Percentiles rank a stretch among this genome's conserved stretches.
phyloP scores from a whole-genome alignment of 2,797 vertebrate genomes.

The Phataginus tetradactyla region DNA sequence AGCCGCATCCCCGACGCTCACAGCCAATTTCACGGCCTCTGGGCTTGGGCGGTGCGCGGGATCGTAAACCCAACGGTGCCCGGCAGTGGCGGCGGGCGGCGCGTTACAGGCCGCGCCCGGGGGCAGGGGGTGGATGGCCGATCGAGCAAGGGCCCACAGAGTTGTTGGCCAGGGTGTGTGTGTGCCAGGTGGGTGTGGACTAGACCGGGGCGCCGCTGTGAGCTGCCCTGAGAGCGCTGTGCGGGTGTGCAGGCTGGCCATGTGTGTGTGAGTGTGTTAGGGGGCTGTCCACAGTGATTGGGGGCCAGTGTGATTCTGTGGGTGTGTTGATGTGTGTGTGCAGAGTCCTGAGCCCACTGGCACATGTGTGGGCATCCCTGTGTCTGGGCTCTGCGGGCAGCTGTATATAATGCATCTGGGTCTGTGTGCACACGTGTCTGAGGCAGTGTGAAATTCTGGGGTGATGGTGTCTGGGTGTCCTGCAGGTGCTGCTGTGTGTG shows the following conservation, averaged over 20 bases:
- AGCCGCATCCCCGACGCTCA: conserved; percentile 67
- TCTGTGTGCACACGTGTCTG: not conserved
- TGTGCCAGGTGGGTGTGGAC: not conserved
- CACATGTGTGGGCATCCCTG: not conserved
- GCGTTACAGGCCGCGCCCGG: not conserved
- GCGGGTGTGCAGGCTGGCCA: not conserved
- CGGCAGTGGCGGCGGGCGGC: not conserved
- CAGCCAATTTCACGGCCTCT: conserved; percentile 74
- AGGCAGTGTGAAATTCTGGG: not conserved
- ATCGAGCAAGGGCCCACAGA: fast-evolving
- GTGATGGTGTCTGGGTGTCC: not conserved
- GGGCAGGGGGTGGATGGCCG: not conserved
- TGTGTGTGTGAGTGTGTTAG: not conserved
- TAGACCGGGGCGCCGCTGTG: not conserved
- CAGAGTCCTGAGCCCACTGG: not conserved
- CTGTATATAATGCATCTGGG: not conserved
- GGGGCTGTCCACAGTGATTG: not conserved
- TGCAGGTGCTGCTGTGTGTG: not conserved
- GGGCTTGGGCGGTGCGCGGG: conserved; percentile 57
- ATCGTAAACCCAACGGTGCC: not conserved
- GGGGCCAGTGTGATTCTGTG: not conserved
- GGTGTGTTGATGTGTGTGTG: not conserved
- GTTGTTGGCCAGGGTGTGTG: not conserved
- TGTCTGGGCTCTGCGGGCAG: not conserved
- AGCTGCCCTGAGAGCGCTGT: not conserved